Percentiles rank a stretch among this genome's conserved stretches.
Conservation (phyloP, 2,797 vertebrate species). For the Oreonectes daqikongensis region DNA sequence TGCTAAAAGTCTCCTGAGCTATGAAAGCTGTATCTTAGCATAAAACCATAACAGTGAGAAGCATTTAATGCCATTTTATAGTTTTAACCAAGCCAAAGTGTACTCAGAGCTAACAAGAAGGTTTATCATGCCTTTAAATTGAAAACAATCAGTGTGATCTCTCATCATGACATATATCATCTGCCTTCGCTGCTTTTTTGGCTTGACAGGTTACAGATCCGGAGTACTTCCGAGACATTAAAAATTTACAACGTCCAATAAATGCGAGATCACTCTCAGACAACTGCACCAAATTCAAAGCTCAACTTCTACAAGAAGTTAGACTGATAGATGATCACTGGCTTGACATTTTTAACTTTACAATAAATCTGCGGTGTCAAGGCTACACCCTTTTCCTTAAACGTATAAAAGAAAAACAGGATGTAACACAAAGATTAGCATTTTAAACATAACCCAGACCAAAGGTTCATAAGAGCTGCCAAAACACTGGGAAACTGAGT, state of each 20-base stretch:
- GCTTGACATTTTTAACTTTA: slow-evolving; percentile 33
- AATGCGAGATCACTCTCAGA: slow-evolving; percentile 38
- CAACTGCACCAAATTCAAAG: slow-evolving; percentile 26
- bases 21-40: neutral
- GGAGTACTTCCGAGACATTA: slow-evolving; percentile 16
- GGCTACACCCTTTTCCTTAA: slow-evolving; percentile 17
- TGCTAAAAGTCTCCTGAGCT: neutral
- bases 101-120: neutral
- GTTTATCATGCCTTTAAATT: neutral
- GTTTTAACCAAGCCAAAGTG: neutral
- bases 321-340: slow-evolving; percentile 21
- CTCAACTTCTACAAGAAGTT: slow-evolving; percentile 35
- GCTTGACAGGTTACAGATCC: slow-evolving; percentile 28
- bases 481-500: slow-evolving; percentile 1
- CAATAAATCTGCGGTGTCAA: slow-evolving; percentile 25
- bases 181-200: slow-evolving; percentile 28
- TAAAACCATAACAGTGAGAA: neutral
- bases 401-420: slow-evolving; percentile 17
- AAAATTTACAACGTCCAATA: slow-evolving; percentile 35
- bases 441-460: slow-evolving; percentile 7
- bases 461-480: neutral
- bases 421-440: slow-evolving; percentile 18
- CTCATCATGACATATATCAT: slow-evolving; percentile 27
- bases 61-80: neutral
- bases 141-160: slow-evolving; percentile 3